phyloP scores from a whole-genome alignment of 2,113 vertebrate genomes.

The Electrona antarctica region DNA sequence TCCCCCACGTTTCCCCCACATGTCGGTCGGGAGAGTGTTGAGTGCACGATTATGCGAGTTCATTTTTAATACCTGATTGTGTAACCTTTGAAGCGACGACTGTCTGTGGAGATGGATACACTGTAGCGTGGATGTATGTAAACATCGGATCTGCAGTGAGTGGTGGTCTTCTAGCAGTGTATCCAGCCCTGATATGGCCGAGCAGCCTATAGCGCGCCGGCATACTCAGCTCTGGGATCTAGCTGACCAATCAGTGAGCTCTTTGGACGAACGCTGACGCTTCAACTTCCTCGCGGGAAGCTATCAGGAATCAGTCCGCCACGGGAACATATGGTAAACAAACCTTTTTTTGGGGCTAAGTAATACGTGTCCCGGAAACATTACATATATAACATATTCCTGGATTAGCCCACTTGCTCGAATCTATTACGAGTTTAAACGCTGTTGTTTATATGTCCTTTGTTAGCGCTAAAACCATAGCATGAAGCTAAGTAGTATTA shows the following conservation, averaged over 20 bases:
- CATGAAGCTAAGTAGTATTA: constrained; percentile 37
- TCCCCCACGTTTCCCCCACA: not conserved
- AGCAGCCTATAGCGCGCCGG: constrained; percentile 51
- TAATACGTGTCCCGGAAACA: not conserved
- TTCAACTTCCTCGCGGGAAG: constrained; percentile 82
- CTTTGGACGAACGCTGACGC: constrained; percentile 44
- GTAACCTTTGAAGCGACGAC: not conserved
- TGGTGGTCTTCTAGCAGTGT: not conserved
- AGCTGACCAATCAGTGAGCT: constrained; percentile 60
- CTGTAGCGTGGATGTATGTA: not conserved
- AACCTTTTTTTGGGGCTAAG: not conserved
- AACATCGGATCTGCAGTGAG: not conserved
- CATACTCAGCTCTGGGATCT: constrained; percentile 43
- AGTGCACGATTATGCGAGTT: not conserved
- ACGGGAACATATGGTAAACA: constrained; percentile 54
- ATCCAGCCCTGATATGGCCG: not conserved
- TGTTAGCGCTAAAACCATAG: not conserved
- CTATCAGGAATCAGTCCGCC: constrained; percentile 40
- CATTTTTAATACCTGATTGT: not conserved
- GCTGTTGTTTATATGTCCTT: not conserved
- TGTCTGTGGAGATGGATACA: not conserved
- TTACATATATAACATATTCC: not conserved
- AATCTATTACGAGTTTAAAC: not conserved
- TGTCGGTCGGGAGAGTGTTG: not conserved
- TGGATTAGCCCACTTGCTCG: not conserved